Base-by-base conservation (phyloP, 2,888 invertebrate species). In the Tipula unca region DNA sequence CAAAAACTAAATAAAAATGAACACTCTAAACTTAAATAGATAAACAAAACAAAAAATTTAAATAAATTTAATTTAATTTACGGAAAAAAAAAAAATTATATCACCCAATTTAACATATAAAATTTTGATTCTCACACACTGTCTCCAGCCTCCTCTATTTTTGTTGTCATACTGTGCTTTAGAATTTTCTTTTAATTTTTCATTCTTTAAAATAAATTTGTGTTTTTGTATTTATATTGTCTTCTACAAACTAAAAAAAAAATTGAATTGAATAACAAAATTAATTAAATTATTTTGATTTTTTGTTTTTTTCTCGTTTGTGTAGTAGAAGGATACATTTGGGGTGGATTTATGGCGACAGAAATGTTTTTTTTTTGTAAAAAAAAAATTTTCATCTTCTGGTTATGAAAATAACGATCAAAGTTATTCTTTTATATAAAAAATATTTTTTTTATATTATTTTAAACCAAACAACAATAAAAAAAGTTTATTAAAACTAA, bases 241-340 rank as follows among this genome's bases (percentile, higher is more conserved):
- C 69, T 69, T 69, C 25, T 20, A 69, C 25, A 69, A 69, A 69
- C 20, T 69, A 69, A 69, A 69, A 69, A 25, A 48, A 69, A 69
- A 69, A 69, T 69, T 69, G 25, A 69, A 69, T 69, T 69, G 69
- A 69, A 69, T 69, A 69, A 69, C 69, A 69, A 69, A 69, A 69
- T 69, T 69, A 69, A 69, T 69, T 69, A 69, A 69, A 69, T 69
- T 69, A 69, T 69, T 69, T 69, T 69, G 69, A 69, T 69, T 69
- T 69, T 69, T 25, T 69, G 10, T 69, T 69, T 69, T 69, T 69
- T 69, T 25, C 25, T 25, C 25, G 8, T 69, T 69, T 69, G 20
- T 54, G 69, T 69, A 17, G 6, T 69, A 48, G 25, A 69, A 69
- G 69, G 25, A 69, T 69, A 25, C 25, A 25, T 69, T 69, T 20